Evolutionary conservation across 2,888 invertebrate species (phyloP).

Genomic region (Drosophila phalerata): DNA sequence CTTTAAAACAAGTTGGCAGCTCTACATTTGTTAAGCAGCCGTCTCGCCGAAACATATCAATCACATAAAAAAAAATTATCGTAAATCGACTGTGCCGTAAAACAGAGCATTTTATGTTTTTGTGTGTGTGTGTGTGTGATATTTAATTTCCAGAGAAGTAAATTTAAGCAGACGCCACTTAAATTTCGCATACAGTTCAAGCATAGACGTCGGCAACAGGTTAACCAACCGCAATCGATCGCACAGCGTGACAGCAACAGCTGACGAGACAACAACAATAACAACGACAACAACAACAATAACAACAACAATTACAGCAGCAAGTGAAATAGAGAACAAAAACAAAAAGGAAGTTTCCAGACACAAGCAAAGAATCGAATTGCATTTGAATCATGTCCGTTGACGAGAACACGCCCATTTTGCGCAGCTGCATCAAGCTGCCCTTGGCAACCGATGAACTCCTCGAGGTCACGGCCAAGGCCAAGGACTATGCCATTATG

Average conservation of each 20-base stretch:
- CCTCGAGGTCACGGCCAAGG: conserved; percentile 89
- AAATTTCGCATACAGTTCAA: conserved; percentile 25
- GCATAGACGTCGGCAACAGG: conserved; percentile 31
- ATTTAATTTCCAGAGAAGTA: conserved; percentile 15
- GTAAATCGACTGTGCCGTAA: conserved; percentile 33
- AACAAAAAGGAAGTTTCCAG: conserved; percentile 2
- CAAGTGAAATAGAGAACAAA: conserved; percentile 2
- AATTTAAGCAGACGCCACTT: conserved; percentile 1
- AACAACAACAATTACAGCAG: conserved; percentile 2
- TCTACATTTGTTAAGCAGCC: no score
- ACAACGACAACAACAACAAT: conserved; percentile 14
- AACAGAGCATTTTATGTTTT: conserved; percentile 9
- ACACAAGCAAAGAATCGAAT: background rate
- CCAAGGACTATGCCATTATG: conserved; percentile 94
- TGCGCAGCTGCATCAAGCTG: conserved; percentile 86
- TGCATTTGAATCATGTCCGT: conserved; percentile 54
- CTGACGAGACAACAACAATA: conserved; percentile 29
- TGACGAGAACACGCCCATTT: conserved; percentile 65
- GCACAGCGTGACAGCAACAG: conserved; percentile 40
- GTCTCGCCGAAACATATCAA: no score
- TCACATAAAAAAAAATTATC: conserved; percentile 12
- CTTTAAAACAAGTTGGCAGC: no score
- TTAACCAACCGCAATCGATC: conserved; percentile 12
- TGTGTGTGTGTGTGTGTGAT: conserved; percentile 15
- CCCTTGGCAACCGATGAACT: conserved; percentile 89